Conservation (phyloP, 2,113 vertebrate species). For the Oryzias woworae region DNA sequence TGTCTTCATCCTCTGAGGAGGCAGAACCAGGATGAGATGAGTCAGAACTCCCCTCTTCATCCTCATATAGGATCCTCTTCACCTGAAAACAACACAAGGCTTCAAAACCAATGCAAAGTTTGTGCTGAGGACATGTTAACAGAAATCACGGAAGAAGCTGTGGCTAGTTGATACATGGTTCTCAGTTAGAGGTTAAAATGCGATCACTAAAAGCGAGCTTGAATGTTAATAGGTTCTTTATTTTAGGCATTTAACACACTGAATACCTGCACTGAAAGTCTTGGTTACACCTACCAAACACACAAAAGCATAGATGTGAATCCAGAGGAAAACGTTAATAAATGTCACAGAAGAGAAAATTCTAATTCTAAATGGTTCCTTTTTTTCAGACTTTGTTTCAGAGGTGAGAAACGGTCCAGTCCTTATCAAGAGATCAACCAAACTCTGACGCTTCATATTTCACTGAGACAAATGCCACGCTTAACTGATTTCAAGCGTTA, state of each 20-base stretch:
- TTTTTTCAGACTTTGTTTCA: too few relatives aligned
- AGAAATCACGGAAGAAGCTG: not conserved
- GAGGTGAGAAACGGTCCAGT: too few relatives aligned
- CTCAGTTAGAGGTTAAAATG: not conserved
- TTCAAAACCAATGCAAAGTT: not conserved
- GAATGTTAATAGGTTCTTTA: not conserved
- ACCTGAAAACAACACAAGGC: constrained; percentile 64
- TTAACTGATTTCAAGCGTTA: too few relatives aligned
- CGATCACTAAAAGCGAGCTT: not conserved
- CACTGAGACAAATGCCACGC: too few relatives aligned
- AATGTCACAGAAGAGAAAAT: not conserved
- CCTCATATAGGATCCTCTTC: constrained; percentile 91
- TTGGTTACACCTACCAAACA: not conserved
- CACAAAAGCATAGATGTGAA: constrained; percentile 2
- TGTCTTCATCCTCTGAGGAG: constrained; percentile 97
- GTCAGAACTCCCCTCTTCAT: constrained; percentile 89
- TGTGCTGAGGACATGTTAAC: too few relatives aligned
- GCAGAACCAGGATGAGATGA: constrained; percentile 92
- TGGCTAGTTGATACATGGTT: not conserved
- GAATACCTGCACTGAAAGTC: constrained; percentile 26
- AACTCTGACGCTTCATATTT: too few relatives aligned
- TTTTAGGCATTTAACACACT: not conserved
- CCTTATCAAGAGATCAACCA: too few relatives aligned
- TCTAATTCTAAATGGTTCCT: too few relatives aligned
- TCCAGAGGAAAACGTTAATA: not conserved